Percentiles rank a stretch among this genome's conserved stretches.
These are phyloP conservation scores for Dasypolia templi DNA, from an alignment of 2,888 invertebrate species.

Conservation along the genomic window DNA sequence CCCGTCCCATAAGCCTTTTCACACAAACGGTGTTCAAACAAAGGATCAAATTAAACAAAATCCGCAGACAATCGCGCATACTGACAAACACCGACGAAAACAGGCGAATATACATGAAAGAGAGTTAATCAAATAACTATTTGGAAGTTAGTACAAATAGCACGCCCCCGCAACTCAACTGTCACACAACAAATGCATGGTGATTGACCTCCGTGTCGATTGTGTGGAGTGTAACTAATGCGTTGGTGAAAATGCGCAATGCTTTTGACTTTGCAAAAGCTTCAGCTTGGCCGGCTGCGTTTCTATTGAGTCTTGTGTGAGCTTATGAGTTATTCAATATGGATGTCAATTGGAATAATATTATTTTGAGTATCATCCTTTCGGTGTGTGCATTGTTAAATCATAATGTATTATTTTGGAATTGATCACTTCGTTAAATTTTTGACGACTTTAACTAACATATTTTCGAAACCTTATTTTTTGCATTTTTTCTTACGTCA, in stretches of 20 bases:
- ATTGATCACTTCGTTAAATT: not conserved
- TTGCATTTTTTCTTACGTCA: no score
- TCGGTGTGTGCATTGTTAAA: slow-evolving; percentile 4
- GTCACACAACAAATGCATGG: slow-evolving; percentile 84
- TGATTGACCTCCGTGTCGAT: slow-evolving; percentile 82
- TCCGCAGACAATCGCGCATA: slow-evolving; percentile 86
- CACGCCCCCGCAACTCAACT: slow-evolving; percentile 82
- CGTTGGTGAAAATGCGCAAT: slow-evolving; percentile 85
- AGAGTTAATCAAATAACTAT: slow-evolving; percentile 90
- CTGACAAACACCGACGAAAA: slow-evolving; percentile 72
- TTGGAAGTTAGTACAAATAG: slow-evolving; percentile 80
- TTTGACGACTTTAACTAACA: not conserved
- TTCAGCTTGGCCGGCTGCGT: slow-evolving; percentile 85
- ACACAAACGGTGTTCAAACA: slow-evolving; percentile 88
- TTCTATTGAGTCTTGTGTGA: slow-evolving; percentile 34
- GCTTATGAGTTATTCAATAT: slow-evolving; percentile 27
- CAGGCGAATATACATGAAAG: slow-evolving; percentile 84
- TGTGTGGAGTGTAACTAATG: slow-evolving; percentile 79
- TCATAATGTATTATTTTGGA: not conserved
- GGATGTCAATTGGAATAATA: slow-evolving; percentile 45
- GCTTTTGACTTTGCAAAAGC: slow-evolving; percentile 68
- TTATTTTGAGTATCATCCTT: slow-evolving; percentile 41
- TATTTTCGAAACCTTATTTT: not conserved
- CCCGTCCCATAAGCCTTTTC: slow-evolving; percentile 83
- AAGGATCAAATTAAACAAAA: slow-evolving; percentile 89